Base-by-base conservation (phyloP, 2,797 vertebrate genomes). In the Acipenser oxyrinchus region DNA sequence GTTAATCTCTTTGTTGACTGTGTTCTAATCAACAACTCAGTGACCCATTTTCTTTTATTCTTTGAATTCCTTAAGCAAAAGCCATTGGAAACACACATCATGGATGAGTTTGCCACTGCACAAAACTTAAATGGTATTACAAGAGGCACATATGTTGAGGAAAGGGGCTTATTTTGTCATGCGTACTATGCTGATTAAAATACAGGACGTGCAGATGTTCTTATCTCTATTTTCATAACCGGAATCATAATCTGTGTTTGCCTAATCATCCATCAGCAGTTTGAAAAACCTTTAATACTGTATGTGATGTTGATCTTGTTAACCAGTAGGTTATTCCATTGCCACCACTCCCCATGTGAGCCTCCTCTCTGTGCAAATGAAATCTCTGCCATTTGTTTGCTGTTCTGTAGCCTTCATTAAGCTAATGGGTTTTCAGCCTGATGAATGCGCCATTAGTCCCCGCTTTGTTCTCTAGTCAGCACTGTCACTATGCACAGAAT, bases 341-440 rank as follows among this genome's bases (percentile, higher is more conserved):
- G 51, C 48, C 63, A 57, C 65, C 49, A 57, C 64, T 71, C 60
- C 15, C 49, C 37, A 37, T 5, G 5, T 37, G 37, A 37, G 3
- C 3, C 4, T 37, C 37, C 51, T 61, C 61, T 57, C 66, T 23
- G 23, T 67, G 64, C 67, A 63, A 7, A 53, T 49, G 12, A 13
- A 62, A 71, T 71, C 68, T 68, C 76, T 52, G 8, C 55, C 50
- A 49, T 66, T 66, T 18, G 65, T 66, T 80, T 73, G 69, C 64
- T 66, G 66, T 66, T 61, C 67, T 59, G 53, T 72, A 72, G 70
- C 63, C 64, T 70, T 63, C 37, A 68, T 70, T 73, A 8, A 12
- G 67, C 71, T 65, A 73, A 71, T 66, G 72, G 61, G 23, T 75
- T 51, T 51, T 62, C 66, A 71, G 50, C 71, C 69, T 74, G 50